Conservation (phyloP, 2,888 invertebrate species). For the Synanthedon formicaeformis region DNA sequence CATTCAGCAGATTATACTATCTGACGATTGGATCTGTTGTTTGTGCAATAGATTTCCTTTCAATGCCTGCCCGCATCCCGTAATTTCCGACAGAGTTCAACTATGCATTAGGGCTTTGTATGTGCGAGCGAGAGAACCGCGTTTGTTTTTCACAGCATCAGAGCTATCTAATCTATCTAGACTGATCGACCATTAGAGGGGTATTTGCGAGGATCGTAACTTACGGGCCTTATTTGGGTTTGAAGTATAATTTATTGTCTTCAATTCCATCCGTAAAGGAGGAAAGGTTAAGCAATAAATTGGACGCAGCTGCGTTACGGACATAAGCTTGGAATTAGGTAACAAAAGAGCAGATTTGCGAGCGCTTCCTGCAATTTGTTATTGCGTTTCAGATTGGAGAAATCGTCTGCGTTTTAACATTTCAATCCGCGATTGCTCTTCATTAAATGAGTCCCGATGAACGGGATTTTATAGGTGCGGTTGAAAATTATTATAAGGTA, state of each 20-base stretch:
- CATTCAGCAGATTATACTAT: too few species aligned
- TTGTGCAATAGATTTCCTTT: background rate
- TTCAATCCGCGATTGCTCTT: background rate
- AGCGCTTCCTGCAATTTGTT: conserved; percentile 23
- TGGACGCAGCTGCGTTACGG: conserved; percentile 59
- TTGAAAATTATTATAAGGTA: conserved; percentile 1
- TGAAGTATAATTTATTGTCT: conserved; percentile 69
- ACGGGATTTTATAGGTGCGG: background rate
- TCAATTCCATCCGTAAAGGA: conserved; percentile 59
- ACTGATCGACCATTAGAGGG: conserved; percentile 52
- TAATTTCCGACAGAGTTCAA: background rate
- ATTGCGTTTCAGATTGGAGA: conserved; percentile 5
- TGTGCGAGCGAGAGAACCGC: conserved; percentile 2
- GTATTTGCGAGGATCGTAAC: conserved; percentile 51
- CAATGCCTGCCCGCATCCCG: background rate
- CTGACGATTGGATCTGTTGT: background rate
- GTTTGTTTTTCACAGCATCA: conserved; percentile 20
- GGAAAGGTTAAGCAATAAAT: conserved; percentile 64
- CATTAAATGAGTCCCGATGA: background rate
- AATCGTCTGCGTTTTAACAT: conserved; percentile 4
- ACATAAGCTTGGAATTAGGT: conserved; percentile 60
- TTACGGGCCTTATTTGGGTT: conserved; percentile 63
- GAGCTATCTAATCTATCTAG: conserved; percentile 49
- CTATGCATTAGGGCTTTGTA: background rate
- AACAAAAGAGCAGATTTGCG: conserved; percentile 58